Percentiles rank a stretch among this genome's conserved stretches.
Conservation (phyloP, 2,113 vertebrate species). For the Nyctereutes procyonoides region DNA sequence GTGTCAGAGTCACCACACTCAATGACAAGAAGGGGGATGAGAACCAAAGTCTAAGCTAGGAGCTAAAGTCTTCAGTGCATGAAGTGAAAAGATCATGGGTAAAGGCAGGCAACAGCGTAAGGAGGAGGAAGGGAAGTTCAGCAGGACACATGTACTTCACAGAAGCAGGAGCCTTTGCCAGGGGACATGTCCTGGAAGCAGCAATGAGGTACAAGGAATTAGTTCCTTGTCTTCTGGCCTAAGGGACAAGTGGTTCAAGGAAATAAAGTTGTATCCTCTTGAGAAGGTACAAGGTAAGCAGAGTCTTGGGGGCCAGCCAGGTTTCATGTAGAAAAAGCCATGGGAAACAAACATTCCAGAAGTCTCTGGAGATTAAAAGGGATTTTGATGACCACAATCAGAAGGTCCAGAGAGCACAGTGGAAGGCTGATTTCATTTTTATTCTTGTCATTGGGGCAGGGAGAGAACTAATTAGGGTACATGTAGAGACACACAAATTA, state of each 20-base stretch:
- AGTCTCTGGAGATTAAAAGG: neutral
- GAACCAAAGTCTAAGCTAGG: neutral
- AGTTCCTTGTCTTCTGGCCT: neutral
- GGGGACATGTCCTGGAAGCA: neutral
- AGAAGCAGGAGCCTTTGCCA: neutral
- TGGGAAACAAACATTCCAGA: constrained; percentile 42
- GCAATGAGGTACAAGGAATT: neutral
- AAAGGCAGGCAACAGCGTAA: neutral
- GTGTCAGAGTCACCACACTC: neutral
- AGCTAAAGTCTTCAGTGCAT: neutral
- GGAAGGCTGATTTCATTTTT: neutral
- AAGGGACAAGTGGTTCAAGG: neutral
- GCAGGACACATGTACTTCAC: neutral
- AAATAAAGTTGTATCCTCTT: neutral
- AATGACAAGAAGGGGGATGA: neutral
- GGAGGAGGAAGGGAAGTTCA: neutral
- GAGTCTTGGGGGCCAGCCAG: neutral
- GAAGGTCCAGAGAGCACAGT: neutral
- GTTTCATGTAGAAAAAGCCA: neutral
- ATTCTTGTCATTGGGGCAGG: neutral
- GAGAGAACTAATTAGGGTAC: neutral
- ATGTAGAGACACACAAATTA: neutral
- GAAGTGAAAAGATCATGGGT: neutral
- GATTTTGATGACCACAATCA: neutral
- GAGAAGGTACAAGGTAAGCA: neutral